phyloP scores from a whole-genome alignment of 2,888 invertebrate genomes.

The Steinernema carpocapsae region DNA sequence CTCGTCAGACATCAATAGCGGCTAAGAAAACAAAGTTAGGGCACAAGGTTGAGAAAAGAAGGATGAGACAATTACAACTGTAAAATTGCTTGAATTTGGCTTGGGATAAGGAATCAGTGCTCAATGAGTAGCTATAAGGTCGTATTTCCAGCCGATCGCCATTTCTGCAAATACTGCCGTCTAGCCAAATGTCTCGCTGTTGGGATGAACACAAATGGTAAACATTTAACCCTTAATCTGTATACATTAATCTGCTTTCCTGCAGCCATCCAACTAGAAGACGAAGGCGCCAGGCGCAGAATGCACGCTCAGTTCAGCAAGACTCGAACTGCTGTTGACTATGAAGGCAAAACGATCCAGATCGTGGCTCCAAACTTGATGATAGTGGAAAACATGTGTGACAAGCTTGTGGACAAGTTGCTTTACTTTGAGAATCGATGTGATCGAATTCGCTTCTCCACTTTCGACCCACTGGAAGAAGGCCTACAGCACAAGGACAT shows the following conservation, averaged over 20 bases:
- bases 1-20: too few relatives aligned
- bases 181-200: background rate
- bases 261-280: background rate
- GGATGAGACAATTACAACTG: too few relatives aligned
- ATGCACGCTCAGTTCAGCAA: background rate
- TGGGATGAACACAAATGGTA: conserved; percentile 1
- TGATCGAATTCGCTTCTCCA: background rate
- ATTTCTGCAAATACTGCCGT: background rate
- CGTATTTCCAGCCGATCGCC: background rate
- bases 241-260: background rate
- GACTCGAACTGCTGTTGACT: background rate
- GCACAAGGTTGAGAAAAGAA: too few relatives aligned
- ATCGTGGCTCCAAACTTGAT: background rate
- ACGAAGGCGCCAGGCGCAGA: background rate
- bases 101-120: too few relatives aligned
- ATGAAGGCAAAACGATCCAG: background rate
- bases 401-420: background rate
- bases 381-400: background rate
- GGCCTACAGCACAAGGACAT: conserved; percentile 8
- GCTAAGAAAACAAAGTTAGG: too few relatives aligned
- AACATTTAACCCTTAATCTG: background rate
- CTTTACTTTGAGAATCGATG: background rate
- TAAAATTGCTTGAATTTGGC: too few relatives aligned
- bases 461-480: background rate
- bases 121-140: too few relatives aligned